phyloP scores from a whole-genome alignment of 2,113 vertebrate genomes.

The Leptobrachium leishanense region DNA sequence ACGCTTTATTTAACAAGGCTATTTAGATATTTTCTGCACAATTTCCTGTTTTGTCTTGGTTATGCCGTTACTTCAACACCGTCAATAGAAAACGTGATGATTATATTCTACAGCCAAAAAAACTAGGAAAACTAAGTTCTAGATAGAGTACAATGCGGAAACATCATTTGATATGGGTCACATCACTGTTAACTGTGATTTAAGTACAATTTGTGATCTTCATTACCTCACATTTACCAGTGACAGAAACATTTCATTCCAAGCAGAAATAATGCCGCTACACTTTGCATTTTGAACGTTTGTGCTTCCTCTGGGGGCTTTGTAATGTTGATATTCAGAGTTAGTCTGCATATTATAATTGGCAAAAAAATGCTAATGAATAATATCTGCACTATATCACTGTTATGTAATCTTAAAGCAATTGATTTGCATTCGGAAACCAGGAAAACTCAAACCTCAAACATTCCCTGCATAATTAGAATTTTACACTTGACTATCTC shows the following conservation, averaged over 20 bases:
- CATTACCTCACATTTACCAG: conserved; percentile 15
- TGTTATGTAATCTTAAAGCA: too few species aligned
- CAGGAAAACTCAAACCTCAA: too few species aligned
- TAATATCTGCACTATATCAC: too few species aligned
- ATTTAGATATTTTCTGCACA: conserved; percentile 24
- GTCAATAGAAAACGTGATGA: not conserved
- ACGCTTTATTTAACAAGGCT: conserved; percentile 26
- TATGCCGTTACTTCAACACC: not conserved
- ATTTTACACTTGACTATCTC: too few species aligned
- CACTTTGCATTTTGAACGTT: not conserved
- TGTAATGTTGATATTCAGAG: not conserved
- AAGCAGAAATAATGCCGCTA: conserved; percentile 30
- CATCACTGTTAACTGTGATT: conserved; percentile 33
- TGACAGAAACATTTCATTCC: conserved; percentile 28
- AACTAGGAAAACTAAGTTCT: not conserved
- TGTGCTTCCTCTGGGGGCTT: not conserved
- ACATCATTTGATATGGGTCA: conserved; percentile 15
- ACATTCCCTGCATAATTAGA: too few species aligned
- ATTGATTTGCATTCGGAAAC: too few species aligned
- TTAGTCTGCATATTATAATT: conserved; percentile 8
- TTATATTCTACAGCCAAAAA: not conserved
- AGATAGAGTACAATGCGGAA: not conserved
- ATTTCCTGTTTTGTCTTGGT: conserved; percentile 11
- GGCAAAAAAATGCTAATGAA: too few species aligned
- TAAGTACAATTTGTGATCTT: conserved; percentile 33